Conservation (phyloP, 1,140 invertebrate species). For the Macrobrachium rosenbergii region DNA sequence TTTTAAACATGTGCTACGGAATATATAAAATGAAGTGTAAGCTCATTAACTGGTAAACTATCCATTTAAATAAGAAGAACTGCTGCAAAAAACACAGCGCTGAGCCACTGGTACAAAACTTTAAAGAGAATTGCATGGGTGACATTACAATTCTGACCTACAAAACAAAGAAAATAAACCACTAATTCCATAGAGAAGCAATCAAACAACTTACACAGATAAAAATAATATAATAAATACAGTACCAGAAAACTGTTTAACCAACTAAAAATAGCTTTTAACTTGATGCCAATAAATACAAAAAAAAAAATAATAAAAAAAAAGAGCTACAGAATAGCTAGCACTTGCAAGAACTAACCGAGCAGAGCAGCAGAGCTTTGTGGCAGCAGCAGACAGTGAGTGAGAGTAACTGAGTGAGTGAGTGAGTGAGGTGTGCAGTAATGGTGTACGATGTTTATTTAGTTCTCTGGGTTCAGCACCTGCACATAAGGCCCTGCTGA, state of each 20-base stretch:
- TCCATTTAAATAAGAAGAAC: too few relatives aligned
- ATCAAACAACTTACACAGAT: slow-evolving; percentile 45
- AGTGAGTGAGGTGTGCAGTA: slow-evolving; percentile 24
- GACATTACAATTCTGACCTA: too few relatives aligned
- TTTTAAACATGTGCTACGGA: too few relatives aligned
- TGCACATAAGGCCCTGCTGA: slow-evolving; percentile 36
- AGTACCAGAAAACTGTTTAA: too few relatives aligned
- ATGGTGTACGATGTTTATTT: slow-evolving; percentile 8
- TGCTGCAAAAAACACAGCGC: too few relatives aligned
- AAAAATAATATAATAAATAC: too few relatives aligned
- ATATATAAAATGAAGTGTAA: too few relatives aligned
- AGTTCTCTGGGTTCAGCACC: slow-evolving; percentile 23
- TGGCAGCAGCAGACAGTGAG: slow-evolving; percentile 58
- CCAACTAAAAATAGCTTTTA: background rate
- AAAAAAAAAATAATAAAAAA: background rate
- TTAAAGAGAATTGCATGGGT: too few relatives aligned
- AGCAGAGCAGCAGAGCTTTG: slow-evolving; percentile 57
- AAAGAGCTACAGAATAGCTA: slow-evolving; percentile 38
- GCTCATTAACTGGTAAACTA: too few relatives aligned
- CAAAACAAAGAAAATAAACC: too few relatives aligned
- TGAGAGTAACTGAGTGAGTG: background rate
- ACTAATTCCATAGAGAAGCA: slow-evolving; percentile 14
- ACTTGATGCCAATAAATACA: slow-evolving; percentile 8
- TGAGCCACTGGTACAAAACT: too few relatives aligned
- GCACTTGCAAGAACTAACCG: slow-evolving; percentile 37